Evolutionary conservation across 2,797 vertebrate species (phyloP), one percentile per base, ranked within the genome.

Genomic region (Anniella stebbinsi): DNA sequence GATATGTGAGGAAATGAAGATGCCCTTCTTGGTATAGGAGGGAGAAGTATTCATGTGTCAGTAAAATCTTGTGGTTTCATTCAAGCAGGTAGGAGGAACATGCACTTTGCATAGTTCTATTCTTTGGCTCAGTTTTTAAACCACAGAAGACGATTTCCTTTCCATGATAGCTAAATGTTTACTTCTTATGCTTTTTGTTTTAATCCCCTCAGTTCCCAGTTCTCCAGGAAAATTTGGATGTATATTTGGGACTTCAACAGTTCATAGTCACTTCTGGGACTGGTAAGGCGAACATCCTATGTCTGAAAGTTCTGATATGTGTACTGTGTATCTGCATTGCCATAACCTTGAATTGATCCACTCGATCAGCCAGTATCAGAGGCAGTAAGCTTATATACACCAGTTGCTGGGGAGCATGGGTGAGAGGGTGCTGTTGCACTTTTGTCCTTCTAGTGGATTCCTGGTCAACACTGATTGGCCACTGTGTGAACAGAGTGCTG

Each of bases 221-320:
- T 93, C 98, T 99, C 91, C 99, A 99, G 96, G 99, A 99, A 88
- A 99, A 99, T 95, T 92, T 99, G 95, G 98, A 99, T 30, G 98
- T 99, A 73, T 99, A 99, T 92, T 97, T 99, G 94, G 99, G 99
- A 88, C 97, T 99, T 92, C 99, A 98, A 95, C 99, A 99, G 96
- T 99, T 98, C 36, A 97, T 99, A 76, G 97, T 98, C 91, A 98
- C 98, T 80, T 98, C 98, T 80, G 98, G 98, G 92, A 97, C 98
- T 97, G 98, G 98, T 98, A 97, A 89, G 84, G 1, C 11, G 1
- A 25, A 30, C 1, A 18, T 41, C 8, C 6, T 38, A 7, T n/a
- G 36, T 18, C 18, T 90, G 30, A n/a, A 70, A 30, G 38, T 80
- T 95, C 80, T 6, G 90, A 67, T 92, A 2, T 3, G 11, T 54